These are phyloP conservation scores for Phanerotoma sp. DNA, from an alignment of 2,888 invertebrate genomes.

Conservation along the genomic window DNA sequence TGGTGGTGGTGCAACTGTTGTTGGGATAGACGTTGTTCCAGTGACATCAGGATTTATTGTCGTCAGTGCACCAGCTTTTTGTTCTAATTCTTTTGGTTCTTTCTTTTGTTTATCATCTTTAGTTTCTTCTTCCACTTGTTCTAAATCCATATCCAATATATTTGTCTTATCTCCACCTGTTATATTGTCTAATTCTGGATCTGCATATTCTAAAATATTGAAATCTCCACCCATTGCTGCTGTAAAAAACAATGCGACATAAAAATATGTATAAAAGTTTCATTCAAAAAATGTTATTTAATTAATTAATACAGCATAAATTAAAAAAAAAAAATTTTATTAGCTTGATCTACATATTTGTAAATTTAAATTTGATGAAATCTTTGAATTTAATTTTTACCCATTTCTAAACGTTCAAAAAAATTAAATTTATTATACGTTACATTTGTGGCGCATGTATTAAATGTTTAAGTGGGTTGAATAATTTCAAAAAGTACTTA, in stretches of 20 bases:
- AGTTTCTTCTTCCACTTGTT: slow-evolving; percentile 70
- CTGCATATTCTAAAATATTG: slow-evolving; percentile 93
- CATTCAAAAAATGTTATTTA: slow-evolving; percentile 1
- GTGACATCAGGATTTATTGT: slow-evolving; percentile 39
- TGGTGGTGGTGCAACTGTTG: slow-evolving; percentile 36
- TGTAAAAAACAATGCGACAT: slow-evolving; percentile 52
- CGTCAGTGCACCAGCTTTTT: slow-evolving; percentile 42
- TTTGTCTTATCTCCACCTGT: slow-evolving; percentile 79
- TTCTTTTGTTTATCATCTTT: slow-evolving; percentile 64
- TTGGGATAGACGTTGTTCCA: slow-evolving; percentile 35
- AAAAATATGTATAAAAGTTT: too few species aligned
- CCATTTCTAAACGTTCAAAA: too few species aligned
- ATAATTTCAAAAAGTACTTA: too few species aligned
- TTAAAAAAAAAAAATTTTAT: not conserved
- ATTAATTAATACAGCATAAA: not conserved
- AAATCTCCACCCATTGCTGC: slow-evolving; percentile 94
- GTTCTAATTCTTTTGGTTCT: slow-evolving; percentile 49
- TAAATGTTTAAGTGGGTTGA: too few species aligned
- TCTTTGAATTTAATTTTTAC: too few species aligned
- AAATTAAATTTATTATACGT: too few species aligned
- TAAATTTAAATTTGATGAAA: too few species aligned
- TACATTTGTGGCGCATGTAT: too few species aligned
- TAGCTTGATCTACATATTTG: too few species aligned
- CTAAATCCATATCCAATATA: slow-evolving; percentile 82
- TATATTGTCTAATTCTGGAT: slow-evolving; percentile 85